Evolutionary conservation across 1,140 invertebrate genomes (phyloP).

Genomic region (Metaphire vulgaris): DNA sequence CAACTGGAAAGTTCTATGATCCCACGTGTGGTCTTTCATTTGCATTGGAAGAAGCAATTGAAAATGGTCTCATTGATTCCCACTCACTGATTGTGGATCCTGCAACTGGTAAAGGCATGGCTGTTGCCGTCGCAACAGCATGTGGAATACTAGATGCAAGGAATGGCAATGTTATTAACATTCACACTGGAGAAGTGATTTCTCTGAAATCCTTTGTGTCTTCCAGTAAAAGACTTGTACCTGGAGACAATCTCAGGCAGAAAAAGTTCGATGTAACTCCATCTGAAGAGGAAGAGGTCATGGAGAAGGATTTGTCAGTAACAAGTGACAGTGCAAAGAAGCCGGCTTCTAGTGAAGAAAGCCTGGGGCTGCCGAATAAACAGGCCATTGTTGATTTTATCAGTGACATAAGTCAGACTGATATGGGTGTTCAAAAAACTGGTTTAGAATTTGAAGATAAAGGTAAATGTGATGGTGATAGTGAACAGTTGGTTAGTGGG

Average conservation of each 20-base stretch:
- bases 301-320: not conserved
- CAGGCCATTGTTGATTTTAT: no score
- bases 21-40: constrained; percentile 63
- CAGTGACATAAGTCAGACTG: no score
- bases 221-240: not conserved
- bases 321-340: not conserved
- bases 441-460: no score
- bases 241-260: not conserved
- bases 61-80: constrained; percentile 22
- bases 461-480: no score
- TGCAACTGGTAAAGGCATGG: constrained; percentile 28
- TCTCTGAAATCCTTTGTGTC: constrained; percentile 25
- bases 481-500: no score
- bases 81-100: constrained; percentile 25
- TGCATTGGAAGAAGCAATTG: constrained; percentile 72
- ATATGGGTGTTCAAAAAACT: no score
- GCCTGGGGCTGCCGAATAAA: no score
- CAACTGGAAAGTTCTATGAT: constrained; percentile 70
- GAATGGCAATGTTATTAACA: constrained; percentile 30
- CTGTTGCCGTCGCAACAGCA: constrained; percentile 22
- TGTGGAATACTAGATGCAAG: constrained; percentile 26
- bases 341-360: no score
- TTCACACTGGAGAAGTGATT: constrained; percentile 29
- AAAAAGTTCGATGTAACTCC: constrained; percentile 4
- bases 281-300: constrained; percentile 3